Percentiles rank a stretch among this genome's conserved stretches.
These are phyloP conservation scores for Alethe castanea DNA, from an alignment of 2,113 vertebrate species.

Conservation along the genomic window DNA sequence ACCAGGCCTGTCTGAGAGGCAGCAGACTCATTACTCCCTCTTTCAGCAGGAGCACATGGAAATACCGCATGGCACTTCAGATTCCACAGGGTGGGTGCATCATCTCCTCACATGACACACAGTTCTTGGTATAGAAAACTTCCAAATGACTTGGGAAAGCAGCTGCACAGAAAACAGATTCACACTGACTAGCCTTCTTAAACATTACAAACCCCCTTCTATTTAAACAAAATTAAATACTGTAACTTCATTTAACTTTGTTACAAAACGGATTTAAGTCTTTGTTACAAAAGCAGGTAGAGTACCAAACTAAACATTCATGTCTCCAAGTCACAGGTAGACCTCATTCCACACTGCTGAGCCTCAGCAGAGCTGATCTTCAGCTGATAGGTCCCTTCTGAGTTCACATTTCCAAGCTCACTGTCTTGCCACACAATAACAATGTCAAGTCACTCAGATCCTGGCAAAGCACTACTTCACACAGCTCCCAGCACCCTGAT, in stretches of 20 bases:
- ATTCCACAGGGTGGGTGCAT: background rate
- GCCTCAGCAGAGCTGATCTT: background rate
- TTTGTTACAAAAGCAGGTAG: background rate
- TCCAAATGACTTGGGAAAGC: background rate
- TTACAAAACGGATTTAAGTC: background rate
- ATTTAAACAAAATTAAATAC: background rate
- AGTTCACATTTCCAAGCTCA: background rate
- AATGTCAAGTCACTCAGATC: background rate
- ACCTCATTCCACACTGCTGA: background rate
- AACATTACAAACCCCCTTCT: background rate
- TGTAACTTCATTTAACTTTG: accelerated
- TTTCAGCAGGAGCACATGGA: background rate
- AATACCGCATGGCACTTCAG: background rate
- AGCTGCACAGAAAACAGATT: background rate
- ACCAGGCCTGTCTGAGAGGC: background rate
- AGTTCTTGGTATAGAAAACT: background rate
- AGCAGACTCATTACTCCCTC: background rate
- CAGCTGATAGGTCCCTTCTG: background rate
- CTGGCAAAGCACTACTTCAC: background rate
- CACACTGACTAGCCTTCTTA: background rate
- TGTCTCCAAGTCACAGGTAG: background rate
- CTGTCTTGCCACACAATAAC: background rate
- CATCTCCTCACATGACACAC: background rate
- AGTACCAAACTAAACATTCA: background rate
- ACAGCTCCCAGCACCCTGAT: background rate